phyloP scores from a whole-genome alignment of 2,888 invertebrate species.

The Leptarthrus brevirostris region DNA sequence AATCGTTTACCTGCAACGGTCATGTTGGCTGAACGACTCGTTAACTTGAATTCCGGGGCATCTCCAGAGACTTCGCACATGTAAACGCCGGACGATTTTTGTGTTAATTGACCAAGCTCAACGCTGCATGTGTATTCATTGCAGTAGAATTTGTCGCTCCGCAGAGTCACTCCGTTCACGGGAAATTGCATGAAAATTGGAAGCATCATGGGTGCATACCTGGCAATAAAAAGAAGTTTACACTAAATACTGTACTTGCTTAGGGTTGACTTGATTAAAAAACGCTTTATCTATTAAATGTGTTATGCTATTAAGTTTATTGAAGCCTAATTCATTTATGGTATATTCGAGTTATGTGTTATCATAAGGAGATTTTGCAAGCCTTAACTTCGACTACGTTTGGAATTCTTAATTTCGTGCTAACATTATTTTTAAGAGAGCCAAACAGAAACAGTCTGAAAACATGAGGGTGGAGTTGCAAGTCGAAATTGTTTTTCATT shows the following conservation, averaged over 20 bases:
- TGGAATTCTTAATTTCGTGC: too few species aligned
- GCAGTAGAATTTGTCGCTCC: slow-evolving; percentile 61
- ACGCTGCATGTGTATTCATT: slow-evolving; percentile 63
- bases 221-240: slow-evolving; percentile 52
- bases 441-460: too few species aligned
- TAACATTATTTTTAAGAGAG: too few species aligned
- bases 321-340: too few species aligned
- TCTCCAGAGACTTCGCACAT: slow-evolving; percentile 73
- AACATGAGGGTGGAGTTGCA: too few species aligned
- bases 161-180: slow-evolving; percentile 61
- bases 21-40: slow-evolving; percentile 70
- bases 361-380: too few species aligned
- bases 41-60: slow-evolving; percentile 71
- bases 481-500: too few species aligned
- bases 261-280: neutral
- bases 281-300: too few species aligned
- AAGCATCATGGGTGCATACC: slow-evolving; percentile 64
- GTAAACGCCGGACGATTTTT: slow-evolving; percentile 68
- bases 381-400: too few species aligned
- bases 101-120: slow-evolving; percentile 61
- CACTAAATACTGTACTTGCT: neutral
- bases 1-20: slow-evolving; percentile 70
- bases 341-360: too few species aligned
- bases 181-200: slow-evolving; percentile 62
- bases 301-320: too few species aligned